phyloP scores from a whole-genome alignment of 2,113 vertebrate species.

The Xiphophorus couchianus region DNA sequence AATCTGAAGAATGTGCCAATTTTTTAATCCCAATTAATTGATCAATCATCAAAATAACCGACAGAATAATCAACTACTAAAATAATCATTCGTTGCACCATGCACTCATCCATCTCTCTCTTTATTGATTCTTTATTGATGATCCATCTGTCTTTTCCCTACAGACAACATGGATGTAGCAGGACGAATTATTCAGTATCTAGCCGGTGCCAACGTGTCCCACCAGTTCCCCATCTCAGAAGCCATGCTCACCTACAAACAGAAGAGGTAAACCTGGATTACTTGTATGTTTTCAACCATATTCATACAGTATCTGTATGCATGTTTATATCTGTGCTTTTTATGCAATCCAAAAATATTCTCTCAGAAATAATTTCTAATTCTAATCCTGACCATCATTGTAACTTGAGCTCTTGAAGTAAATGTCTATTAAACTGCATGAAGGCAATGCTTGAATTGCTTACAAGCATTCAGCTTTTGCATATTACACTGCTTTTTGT shows the following conservation, averaged over 20 bases:
- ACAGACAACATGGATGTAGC: conserved; percentile 76
- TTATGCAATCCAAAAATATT: conserved; percentile 17
- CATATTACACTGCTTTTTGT: neutral
- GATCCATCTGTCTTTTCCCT: conserved; percentile 7
- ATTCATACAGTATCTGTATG: neutral
- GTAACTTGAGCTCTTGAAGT: neutral
- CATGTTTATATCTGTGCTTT: conserved; percentile 23
- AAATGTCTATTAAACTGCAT: conserved; percentile 21
- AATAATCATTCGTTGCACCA: no score
- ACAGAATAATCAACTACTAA: no score
- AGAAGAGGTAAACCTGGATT: conserved; percentile 66
- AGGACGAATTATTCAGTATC: conserved; percentile 72
- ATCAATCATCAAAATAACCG: no score
- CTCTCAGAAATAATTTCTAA: neutral
- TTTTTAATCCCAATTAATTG: no score
- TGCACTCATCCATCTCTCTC: no score
- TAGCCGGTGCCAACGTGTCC: conserved; percentile 80
- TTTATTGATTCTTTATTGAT: conserved; percentile 24
- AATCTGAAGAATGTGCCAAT: no score
- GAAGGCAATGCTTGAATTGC: conserved; percentile 4
- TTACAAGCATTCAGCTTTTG: neutral
- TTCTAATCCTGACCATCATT: neutral
- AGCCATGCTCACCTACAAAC: conserved; percentile 86
- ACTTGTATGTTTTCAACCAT: neutral
- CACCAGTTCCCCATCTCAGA: conserved; percentile 87